A percentile compares a stretch with the other conserved stretches of the same genome.
Conservation (phyloP, 2,888 invertebrate genomes). For the Pseudanteris insignis region DNA sequence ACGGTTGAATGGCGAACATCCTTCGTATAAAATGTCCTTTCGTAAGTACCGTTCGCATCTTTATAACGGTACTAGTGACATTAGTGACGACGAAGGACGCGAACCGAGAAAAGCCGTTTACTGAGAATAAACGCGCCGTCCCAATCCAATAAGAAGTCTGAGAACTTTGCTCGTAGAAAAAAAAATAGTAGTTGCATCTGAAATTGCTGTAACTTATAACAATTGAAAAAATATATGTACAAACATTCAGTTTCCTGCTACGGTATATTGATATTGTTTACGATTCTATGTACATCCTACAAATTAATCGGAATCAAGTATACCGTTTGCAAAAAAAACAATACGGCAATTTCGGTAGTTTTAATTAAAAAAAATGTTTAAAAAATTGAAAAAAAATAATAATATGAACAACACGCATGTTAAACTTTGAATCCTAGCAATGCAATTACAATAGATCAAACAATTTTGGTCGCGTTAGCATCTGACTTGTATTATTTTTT, state of each 20-base stretch:
- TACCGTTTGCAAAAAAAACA: background rate
- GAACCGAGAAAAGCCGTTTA: constrained; percentile 27
- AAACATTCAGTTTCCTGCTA: constrained; percentile 1
- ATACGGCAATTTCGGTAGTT: constrained; percentile 3
- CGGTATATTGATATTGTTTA: constrained; percentile 1
- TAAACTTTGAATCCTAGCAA: constrained; percentile 2
- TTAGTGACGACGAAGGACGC: constrained; percentile 34
- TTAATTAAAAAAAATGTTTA: background rate
- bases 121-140: constrained; percentile 14
- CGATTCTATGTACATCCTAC: background rate
- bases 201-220: constrained; percentile 10
- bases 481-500: too few species aligned
- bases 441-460: constrained; percentile 1
- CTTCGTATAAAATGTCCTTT: constrained; percentile 23
- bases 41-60: constrained; percentile 28
- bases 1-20: constrained; percentile 11
- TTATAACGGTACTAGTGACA: constrained; percentile 39
- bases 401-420: too few species aligned
- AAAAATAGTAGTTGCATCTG: constrained; percentile 7
- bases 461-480: constrained; percentile 5
- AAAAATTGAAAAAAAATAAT: too few species aligned
- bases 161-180: constrained; percentile 10
- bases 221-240: constrained; percentile 1
- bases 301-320: background rate
- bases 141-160: constrained; percentile 18